Evolutionary conservation across 2,888 invertebrate species (phyloP), one percentile per base, ranked within the genome.

Genomic region (Rugalucina vietnamica): DNA sequence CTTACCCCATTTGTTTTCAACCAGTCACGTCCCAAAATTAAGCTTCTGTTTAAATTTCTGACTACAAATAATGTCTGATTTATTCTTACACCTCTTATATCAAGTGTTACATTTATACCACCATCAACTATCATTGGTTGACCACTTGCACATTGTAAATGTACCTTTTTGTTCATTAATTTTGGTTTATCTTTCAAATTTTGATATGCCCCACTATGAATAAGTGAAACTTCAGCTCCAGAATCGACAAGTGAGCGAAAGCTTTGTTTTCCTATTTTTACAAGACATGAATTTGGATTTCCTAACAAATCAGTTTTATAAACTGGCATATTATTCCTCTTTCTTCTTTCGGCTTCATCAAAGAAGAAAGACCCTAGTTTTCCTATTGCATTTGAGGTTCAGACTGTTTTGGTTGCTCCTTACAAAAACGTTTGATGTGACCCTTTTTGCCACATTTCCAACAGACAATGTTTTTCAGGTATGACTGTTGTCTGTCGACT

Each of bases 11-110:
- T 79, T 75, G 27, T n/a, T 29, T 24, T 75, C 32, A 79, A 3
- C 49, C 50, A 79, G 71, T 82, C 79, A 1, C 1, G n/a, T 34
- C 79, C 79, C 21, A 79, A 34, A 14, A 79, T 75, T 36, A 82
- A 36, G 39, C 75, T 79, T 50, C 80, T 32, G 54, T 81, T 82
- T 32, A 82, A 39, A 32, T 79, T 39, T 1, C 69, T 39, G 14
- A 77, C 49, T 50, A 60, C n/a, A n/a, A 69, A 39, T 29, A 32
- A 32, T 29, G n/a, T 39, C 8, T 79, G 50, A 24, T 3, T 43
- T 21, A 43, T 24, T 10, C 32, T 50, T 24, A 32, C 5, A 27
- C 32, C 29, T 24, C 73, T n/a, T 29, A 27, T 10, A 14, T 39
- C 34, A 8, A 72, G 4, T 5, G 32, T 24, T 27, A 43, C 3